Conservation (phyloP, 2,113 vertebrate genomes). For the Callaeas wilsoni region DNA sequence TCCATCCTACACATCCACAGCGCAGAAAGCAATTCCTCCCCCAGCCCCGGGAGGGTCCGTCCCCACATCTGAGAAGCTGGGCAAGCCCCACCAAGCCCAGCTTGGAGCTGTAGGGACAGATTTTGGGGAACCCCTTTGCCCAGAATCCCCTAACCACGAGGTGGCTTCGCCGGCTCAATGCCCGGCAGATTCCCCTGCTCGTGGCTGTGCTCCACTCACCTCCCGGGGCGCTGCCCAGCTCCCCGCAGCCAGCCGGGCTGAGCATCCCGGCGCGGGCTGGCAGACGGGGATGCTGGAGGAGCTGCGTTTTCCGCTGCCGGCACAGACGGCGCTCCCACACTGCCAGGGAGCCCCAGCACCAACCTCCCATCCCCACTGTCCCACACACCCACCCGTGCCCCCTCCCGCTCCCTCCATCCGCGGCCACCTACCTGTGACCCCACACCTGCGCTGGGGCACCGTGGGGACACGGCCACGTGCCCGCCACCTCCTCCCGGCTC, state of each 20-base stretch:
- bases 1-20: neutral
- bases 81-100: neutral
- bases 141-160: rapidly evolving
- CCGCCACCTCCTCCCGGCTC: slow-evolving; percentile 25
- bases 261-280: neutral
- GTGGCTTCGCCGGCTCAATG: rapidly evolving
- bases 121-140: neutral
- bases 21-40: neutral
- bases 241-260: rapidly evolving
- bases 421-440: neutral
- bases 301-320: rapidly evolving
- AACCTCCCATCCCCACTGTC: rapidly evolving
- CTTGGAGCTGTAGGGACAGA: neutral
- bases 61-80: neutral
- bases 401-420: neutral
- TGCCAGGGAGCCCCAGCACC: neutral
- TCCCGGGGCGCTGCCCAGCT: neutral
- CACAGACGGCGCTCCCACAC: neutral
- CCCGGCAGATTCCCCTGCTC: neutral
- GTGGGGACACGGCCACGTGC: neutral
- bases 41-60: neutral
- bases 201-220: rapidly evolving
- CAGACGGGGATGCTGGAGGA: neutral
- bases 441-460: neutral
- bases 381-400: rapidly evolving